Percentiles rank a stretch among this genome's conserved stretches.
Evolutionary conservation across 2,797 vertebrate genomes (phyloP).

Genomic region (Cuniculus paca): DNA sequence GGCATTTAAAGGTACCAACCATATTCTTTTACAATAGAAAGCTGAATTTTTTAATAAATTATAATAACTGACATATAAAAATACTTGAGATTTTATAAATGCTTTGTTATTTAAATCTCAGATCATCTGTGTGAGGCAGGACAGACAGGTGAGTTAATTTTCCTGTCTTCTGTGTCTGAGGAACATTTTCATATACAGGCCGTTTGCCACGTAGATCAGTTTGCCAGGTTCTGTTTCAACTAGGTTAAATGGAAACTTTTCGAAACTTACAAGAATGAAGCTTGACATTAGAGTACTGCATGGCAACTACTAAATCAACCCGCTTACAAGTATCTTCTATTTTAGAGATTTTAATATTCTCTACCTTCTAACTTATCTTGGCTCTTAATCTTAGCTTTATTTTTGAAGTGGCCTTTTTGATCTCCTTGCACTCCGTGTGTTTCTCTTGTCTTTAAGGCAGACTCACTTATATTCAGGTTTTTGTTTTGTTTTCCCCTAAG

Average conservation of each 20-base stretch:
- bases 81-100: neutral
- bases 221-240: neutral
- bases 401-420: slow-evolving; percentile 32
- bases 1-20: neutral
- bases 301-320: neutral
- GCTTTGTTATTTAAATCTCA: slow-evolving; percentile 43
- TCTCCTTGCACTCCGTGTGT: neutral
- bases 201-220: slow-evolving; percentile 22
- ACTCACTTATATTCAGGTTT: neutral
- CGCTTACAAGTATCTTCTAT: neutral
- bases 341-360: neutral
- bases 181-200: neutral
- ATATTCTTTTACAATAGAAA: neutral
- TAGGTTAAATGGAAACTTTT: neutral
- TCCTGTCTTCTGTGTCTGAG: neutral
- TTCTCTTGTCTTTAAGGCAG: slow-evolving; percentile 10
- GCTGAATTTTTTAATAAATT: slow-evolving; percentile 23
- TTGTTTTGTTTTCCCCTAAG: neutral
- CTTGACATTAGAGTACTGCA: neutral
- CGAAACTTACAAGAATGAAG: neutral
- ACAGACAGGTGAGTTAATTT: neutral
- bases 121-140: neutral
- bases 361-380: neutral
- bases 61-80: neutral
- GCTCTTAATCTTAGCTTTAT: slow-evolving; percentile 1